Conservation (phyloP, 2,113 vertebrate genomes). For the Mustela nigripes region DNA sequence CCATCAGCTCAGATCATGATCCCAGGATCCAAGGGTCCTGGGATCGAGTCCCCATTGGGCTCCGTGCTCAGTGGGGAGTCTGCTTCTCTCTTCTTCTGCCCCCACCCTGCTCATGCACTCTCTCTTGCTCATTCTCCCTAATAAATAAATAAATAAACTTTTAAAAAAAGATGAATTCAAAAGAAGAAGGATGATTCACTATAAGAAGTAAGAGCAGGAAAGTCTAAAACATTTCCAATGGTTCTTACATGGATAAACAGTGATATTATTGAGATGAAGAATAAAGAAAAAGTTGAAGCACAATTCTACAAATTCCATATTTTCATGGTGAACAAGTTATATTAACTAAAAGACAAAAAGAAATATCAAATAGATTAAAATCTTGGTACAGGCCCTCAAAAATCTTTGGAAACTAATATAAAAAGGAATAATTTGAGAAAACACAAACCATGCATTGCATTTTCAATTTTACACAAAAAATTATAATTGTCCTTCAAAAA, state of each 20-base stretch:
- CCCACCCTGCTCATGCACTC: too few relatives aligned
- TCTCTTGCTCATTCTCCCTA: background rate
- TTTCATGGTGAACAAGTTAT: background rate
- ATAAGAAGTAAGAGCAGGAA: background rate
- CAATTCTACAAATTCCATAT: background rate
- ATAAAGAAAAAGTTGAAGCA: background rate
- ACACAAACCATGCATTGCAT: background rate
- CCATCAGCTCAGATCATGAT: background rate
- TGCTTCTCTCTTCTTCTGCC: background rate
- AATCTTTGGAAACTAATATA: background rate
- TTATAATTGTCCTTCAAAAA: background rate
- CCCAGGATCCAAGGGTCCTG: background rate
- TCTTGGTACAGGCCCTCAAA: background rate
- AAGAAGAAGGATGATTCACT: background rate
- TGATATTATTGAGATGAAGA: background rate
- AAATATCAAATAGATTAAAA: slow-evolving; percentile 16
- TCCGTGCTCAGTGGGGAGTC: too few relatives aligned
- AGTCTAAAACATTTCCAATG: background rate
- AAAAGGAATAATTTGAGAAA: slow-evolving; percentile 10
- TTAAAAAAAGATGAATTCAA: background rate
- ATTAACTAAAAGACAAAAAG: background rate
- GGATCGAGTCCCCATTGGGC: background rate
- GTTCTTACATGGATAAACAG: background rate
- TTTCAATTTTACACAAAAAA: background rate
- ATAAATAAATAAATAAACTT: background rate